A percentile compares a stretch with the other conserved stretches of the same genome.
These are phyloP conservation scores for Malacosoma neustria DNA, from an alignment of 2,888 invertebrate genomes.

Conservation along the genomic window DNA sequence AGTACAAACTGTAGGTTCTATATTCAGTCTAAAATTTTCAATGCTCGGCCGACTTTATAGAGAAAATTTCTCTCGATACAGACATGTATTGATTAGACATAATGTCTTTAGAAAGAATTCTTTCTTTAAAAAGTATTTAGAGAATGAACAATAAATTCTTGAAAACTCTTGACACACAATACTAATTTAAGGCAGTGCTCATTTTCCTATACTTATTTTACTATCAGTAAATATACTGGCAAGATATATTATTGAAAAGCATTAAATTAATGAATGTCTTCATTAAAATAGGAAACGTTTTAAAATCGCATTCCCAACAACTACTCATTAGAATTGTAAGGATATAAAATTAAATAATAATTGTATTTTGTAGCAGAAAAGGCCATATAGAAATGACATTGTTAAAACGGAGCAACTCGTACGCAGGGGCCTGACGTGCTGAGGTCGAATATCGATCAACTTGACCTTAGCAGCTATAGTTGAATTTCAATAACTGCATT, in stretches of 20 bases:
- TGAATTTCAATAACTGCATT: constrained; percentile 31
- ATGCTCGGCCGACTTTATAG: constrained; percentile 7
- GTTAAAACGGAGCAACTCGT: constrained; percentile 18
- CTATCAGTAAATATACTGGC: not conserved
- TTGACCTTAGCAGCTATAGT: constrained; percentile 37
- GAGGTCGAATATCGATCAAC: constrained; percentile 34
- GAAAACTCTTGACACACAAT: constrained; percentile 2
- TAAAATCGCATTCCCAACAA: no score
- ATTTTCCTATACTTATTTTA: constrained; percentile 5
- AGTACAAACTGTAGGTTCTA: constrained; percentile 11
- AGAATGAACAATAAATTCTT: not conserved
- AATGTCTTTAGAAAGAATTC: not conserved
- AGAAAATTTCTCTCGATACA: no score
- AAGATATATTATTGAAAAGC: not conserved
- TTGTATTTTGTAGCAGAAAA: constrained; percentile 14
- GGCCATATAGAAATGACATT: constrained; percentile 29
- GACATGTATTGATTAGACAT: no score
- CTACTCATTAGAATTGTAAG: no score
- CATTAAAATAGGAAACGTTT: no score
- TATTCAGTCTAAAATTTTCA: constrained; percentile 14
- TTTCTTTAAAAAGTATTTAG: not conserved
- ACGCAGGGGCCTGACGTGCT: constrained; percentile 34
- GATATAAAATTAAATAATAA: no score
- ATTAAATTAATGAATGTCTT: no score
- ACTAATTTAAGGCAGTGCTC: constrained; percentile 4